These are phyloP conservation scores for Amblyopsis hoosieri DNA, from an alignment of 2,797 vertebrate species.

Conservation along the genomic window DNA sequence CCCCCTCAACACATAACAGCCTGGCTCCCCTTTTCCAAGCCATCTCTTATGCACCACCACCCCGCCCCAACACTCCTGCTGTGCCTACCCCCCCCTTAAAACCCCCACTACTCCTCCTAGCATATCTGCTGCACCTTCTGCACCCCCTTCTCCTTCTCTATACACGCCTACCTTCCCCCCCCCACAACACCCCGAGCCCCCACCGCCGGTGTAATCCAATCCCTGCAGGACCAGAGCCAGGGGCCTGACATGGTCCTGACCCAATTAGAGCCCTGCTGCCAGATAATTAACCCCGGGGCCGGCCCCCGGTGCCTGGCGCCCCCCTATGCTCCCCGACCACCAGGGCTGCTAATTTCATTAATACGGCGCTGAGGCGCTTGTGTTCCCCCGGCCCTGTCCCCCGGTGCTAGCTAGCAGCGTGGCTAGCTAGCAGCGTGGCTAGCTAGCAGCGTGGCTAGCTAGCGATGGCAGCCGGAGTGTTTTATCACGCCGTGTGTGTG, in stretches of 20 bases:
- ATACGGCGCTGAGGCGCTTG: constrained; percentile 53
- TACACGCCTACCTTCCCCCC: constrained; percentile 30
- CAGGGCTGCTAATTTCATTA: constrained; percentile 75
- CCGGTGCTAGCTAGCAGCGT: constrained; percentile 15
- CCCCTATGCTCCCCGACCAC: constrained; percentile 67
- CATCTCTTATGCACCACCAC: constrained; percentile 40
- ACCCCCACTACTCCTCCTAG: constrained; percentile 20
- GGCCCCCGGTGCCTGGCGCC: constrained; percentile 70
- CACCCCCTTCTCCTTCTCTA: constrained; percentile 31
- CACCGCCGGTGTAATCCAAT: constrained; percentile 74
- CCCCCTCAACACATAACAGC: constrained; percentile 33
- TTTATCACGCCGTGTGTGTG: background rate
- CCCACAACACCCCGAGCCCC: constrained; percentile 3
- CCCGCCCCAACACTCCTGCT: constrained; percentile 61
- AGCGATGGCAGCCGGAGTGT: background rate
- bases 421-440: constrained; percentile 30
- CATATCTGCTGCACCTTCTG: constrained; percentile 41
- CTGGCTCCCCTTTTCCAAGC: constrained; percentile 37
- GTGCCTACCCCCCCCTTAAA: constrained; percentile 48
- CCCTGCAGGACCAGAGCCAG: constrained; percentile 75
- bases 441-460: constrained; percentile 31
- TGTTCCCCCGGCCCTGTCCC: constrained; percentile 39
- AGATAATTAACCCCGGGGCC: constrained; percentile 77
- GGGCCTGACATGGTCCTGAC: constrained; percentile 79
- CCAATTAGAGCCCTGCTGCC: constrained; percentile 77